Percentiles rank a stretch among this genome's conserved stretches.
phyloP scores from a whole-genome alignment of 2,113 vertebrate genomes.

The Jacana jacana region DNA sequence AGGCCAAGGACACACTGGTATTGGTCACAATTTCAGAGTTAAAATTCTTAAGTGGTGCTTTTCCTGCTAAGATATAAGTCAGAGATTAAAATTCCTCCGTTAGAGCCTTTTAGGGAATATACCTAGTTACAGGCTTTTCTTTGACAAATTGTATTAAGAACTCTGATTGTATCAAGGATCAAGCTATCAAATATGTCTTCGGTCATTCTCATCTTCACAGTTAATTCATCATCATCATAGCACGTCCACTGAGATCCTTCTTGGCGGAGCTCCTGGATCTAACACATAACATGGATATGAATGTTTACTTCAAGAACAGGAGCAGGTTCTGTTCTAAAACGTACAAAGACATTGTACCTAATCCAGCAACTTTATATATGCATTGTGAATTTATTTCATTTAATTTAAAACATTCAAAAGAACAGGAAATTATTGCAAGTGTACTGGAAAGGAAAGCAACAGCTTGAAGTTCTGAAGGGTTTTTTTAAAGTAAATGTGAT shows the following conservation, averaged over 20 bases:
- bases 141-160: conserved; percentile 65
- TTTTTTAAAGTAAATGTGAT: not conserved
- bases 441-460: not conserved
- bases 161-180: conserved; percentile 69
- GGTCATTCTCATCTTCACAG: conserved; percentile 71
- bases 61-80: not conserved
- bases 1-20: not conserved
- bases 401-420: not conserved
- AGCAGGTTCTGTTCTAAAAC: not conserved
- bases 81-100: not conserved
- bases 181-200: conserved; percentile 72
- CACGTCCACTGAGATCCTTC: conserved; percentile 72
- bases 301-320: not conserved
- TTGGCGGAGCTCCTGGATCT: conserved; percentile 70
- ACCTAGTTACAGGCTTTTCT: not conserved
- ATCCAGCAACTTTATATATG: not conserved
- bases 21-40: not conserved
- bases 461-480: not conserved
- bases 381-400: not conserved
- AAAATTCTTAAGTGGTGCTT: not conserved
- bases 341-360: not conserved
- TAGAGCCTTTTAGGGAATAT: not conserved
- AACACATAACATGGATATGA: not conserved
- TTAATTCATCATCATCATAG: conserved; percentile 67
- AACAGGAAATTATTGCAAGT: not conserved